Evolutionary conservation across 2,113 vertebrate genomes (phyloP).

Genomic region (Pantherophis guttatus): DNA sequence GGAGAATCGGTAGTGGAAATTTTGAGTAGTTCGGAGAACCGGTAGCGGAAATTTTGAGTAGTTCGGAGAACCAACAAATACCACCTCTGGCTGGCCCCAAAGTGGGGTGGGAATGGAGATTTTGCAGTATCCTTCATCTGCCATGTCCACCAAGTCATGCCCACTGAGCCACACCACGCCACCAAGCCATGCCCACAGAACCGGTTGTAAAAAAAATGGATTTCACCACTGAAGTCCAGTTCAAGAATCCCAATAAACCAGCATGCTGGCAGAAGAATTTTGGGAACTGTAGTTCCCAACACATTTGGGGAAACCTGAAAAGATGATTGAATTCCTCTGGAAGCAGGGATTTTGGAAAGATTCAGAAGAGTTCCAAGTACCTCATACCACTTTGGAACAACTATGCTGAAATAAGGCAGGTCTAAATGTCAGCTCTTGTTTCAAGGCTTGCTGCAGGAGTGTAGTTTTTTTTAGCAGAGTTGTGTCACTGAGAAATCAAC

Average conservation of each 20-base stretch:
- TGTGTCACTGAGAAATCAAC: slow-evolving; percentile 42
- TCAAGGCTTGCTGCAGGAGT: slow-evolving; percentile 42
- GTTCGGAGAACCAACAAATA: too few species aligned
- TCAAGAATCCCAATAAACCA: not conserved
- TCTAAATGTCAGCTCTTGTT: slow-evolving; percentile 53
- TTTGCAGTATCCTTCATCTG: too few species aligned
- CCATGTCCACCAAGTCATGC: too few species aligned
- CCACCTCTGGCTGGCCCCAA: too few species aligned
- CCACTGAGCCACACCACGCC: too few species aligned
- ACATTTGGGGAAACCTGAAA: not conserved
- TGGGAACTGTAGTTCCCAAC: not conserved
- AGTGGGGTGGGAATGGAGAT: too few species aligned
- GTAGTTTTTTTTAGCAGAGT: slow-evolving; percentile 27
- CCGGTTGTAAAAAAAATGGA: too few species aligned
- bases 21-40: too few species aligned
- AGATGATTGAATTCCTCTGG: fast-evolving
- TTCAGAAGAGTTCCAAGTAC: not conserved
- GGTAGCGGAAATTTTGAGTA: too few species aligned
- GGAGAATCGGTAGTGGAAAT: too few species aligned
- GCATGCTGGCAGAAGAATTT: not conserved
- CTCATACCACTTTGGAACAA: not conserved
- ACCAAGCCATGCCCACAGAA: too few species aligned
- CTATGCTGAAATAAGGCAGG: not conserved
- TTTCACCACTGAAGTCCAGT: too few species aligned
- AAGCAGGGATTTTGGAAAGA: not conserved